Base-by-base conservation (phyloP, 1,140 invertebrate species). In the Patella vulgata region DNA sequence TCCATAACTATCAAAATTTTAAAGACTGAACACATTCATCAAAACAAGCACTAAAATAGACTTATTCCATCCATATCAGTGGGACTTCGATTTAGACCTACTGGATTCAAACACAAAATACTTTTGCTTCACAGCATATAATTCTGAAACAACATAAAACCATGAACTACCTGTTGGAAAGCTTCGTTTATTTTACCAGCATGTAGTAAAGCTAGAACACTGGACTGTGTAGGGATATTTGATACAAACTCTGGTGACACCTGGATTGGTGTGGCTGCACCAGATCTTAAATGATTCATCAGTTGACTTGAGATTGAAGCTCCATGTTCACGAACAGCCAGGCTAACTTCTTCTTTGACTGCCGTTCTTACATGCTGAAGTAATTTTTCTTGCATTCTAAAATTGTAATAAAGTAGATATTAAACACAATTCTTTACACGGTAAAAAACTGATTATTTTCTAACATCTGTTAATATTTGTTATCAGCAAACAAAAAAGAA, bases 101-200 rank as follows among this genome's bases (percentile, higher is more conserved):
- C n/a, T n/a, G n/a, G n/a, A n/a, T n/a, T n/a, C n/a, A n/a, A n/a
- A n/a, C n/a, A n/a, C n/a, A n/a, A n/a, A n/a, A n/a, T n/a, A n/a
- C n/a, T n/a, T n/a, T n/a, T n/a, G n/a, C n/a, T n/a, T n/a, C n/a
- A n/a, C n/a, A n/a, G n/a, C n/a, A n/a, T n/a, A n/a, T n/a, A n/a
- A n/a, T n/a, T n/a, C n/a, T n/a, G n/a, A n/a, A n/a, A n/a, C n/a
- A n/a, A n/a, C n/a, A n/a, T n/a, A n/a, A n/a, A n/a, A n/a, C n/a
- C n/a, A n/a, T n/a, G n/a, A n/a, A n/a, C n/a, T n/a, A 88, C 86
- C 80, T 82, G 76, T 81, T 96, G 92, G 82, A 97, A 96, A 14
- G 94, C 94, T 50, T 90, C 88, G 83, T 94, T 94, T 2, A 91
- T 85, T 77, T 94, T 90, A 3, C 91, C 91, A 65, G 89, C 87